Evolutionary conservation across 2,797 vertebrate species (phyloP).

Genomic region (Vipera ursinii): DNA sequence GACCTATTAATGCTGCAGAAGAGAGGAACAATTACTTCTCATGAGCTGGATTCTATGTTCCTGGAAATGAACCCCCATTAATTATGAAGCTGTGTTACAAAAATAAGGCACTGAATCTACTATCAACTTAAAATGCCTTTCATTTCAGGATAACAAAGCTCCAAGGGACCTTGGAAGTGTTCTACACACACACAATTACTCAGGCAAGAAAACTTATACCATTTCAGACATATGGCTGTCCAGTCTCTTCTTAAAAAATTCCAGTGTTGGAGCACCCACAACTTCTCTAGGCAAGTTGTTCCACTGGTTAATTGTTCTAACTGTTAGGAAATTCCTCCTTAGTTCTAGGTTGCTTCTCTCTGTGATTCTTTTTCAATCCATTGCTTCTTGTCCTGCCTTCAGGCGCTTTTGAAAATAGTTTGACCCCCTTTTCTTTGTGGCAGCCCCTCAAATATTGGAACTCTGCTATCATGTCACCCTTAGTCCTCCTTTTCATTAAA

Average conservation of each 20-base stretch:
- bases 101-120: neutral
- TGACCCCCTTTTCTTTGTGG: neutral
- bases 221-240: neutral
- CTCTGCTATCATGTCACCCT: neutral
- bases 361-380: neutral
- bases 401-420: neutral
- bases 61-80: neutral
- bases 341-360: neutral
- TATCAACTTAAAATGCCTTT: constrained; percentile 44
- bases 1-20: neutral
- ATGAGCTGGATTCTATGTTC: neutral
- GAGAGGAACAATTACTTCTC: neutral
- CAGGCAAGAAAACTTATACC: neutral
- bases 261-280: neutral
- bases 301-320: neutral
- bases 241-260: neutral
- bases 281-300: neutral
- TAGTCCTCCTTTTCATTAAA: neutral
- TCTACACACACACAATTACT: neutral
- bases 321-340: neutral
- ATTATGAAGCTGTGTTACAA: neutral
- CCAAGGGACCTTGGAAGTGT: neutral
- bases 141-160: constrained; percentile 39
- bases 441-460: neutral
- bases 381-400: neutral